Evolutionary conservation across 2,113 vertebrate genomes (phyloP).

Genomic region (Anguilla rostrata): DNA sequence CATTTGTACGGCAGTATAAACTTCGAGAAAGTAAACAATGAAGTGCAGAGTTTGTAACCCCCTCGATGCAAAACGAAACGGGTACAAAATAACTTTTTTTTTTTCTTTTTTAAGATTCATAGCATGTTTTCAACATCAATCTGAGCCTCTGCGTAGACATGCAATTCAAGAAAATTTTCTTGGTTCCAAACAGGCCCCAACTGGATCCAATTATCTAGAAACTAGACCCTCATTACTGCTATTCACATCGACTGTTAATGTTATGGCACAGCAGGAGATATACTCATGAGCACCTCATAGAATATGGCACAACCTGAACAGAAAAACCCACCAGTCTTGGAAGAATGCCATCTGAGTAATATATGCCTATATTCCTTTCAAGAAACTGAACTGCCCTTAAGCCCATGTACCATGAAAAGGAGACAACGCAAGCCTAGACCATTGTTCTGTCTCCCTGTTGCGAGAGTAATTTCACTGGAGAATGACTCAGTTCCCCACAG

Average conservation of each 20-base stretch:
- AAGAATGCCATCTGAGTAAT: not conserved
- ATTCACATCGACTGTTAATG: not conserved
- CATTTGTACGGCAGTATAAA: too few species aligned
- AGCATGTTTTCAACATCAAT: not conserved
- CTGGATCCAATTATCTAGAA: not conserved
- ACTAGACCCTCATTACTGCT: not conserved
- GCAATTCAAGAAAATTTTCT: not conserved
- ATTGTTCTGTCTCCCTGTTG: not conserved
- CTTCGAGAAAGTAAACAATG: too few species aligned
- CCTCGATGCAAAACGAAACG: not conserved
- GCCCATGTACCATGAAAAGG: not conserved
- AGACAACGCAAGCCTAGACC: not conserved
- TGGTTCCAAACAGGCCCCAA: not conserved
- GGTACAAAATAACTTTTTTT: not conserved
- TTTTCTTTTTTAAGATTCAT: not conserved
- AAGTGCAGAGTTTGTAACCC: too few species aligned
- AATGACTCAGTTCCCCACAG: slow-evolving; percentile 1
- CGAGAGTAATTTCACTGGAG: not conserved
- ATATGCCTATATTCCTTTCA: not conserved
- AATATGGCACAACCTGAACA: not conserved
- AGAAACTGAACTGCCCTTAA: not conserved
- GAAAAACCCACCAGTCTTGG: not conserved
- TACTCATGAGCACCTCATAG: not conserved
- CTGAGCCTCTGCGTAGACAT: not conserved
- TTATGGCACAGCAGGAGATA: not conserved